Conservation (phyloP, 2,797 vertebrate species). For the Acrossocheilus wenchowensis region DNA sequence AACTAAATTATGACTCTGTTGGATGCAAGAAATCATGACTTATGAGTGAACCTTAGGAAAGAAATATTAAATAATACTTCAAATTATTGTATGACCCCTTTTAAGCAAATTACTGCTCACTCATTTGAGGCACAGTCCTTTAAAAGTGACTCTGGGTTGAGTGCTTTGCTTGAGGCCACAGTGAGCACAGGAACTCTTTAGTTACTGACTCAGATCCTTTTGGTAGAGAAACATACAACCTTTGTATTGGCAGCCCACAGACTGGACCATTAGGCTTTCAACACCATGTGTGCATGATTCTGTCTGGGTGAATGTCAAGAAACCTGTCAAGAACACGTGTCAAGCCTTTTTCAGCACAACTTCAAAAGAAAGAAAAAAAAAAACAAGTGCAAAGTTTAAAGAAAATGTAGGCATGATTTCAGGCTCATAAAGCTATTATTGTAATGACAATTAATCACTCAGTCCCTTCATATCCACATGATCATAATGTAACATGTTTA, state of each 20-base stretch:
- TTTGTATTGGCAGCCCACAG: conserved; percentile 10
- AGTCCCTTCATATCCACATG: not conserved
- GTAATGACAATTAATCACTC: not conserved
- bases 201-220: not conserved
- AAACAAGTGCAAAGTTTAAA: not conserved
- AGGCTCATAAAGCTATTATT: too few relatives aligned
- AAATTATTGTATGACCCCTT: not conserved
- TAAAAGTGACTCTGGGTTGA: conserved; percentile 6
- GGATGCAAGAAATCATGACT: not conserved
- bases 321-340: not conserved
- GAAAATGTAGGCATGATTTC: not conserved
- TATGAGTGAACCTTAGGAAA: not conserved
- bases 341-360: not conserved
- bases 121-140: not conserved
- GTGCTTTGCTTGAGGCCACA: conserved; percentile 12
- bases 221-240: not conserved
- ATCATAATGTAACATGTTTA: not conserved
- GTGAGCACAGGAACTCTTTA: not conserved
- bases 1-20: not conserved
- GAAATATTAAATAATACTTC: not conserved
- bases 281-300: not conserved
- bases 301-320: not conserved
- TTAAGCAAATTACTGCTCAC: not conserved
- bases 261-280: conserved; percentile 12
- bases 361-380: not conserved